These are phyloP conservation scores for Teleopsis dalmanni DNA, from an alignment of 1,140 invertebrate genomes.

Conservation along the genomic window DNA sequence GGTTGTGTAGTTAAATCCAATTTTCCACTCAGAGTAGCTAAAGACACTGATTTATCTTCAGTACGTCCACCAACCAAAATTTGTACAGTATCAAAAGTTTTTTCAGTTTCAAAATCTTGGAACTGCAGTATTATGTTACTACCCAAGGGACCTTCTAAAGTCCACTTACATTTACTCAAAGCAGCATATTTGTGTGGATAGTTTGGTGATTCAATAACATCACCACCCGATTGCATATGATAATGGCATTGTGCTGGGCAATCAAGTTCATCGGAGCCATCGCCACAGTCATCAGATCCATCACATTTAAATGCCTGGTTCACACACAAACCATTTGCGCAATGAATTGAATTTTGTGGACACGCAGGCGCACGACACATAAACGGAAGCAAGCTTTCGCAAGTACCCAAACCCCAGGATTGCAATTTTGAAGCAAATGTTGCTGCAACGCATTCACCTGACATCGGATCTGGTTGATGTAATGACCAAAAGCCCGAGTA, in stretches of 20 bases:
- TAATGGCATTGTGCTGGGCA: conserved; percentile 81
- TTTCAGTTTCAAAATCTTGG: conserved; percentile 95
- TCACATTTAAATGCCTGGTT: conserved; percentile 85
- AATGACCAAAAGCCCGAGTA: conserved; percentile 88
- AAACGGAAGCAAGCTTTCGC: conserved; percentile 87
- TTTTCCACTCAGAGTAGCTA: conserved; percentile 86
- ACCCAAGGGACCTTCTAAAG: conserved; percentile 89
- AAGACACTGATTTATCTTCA: conserved; percentile 84
- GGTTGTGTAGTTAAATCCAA: conserved; percentile 72
- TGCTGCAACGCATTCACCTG: conserved; percentile 81
- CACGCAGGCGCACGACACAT: conserved; percentile 89
- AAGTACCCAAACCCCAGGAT: conserved; percentile 88
- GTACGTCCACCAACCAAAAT: conserved; percentile 90
- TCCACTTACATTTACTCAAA: conserved; percentile 93
- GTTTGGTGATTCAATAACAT: conserved; percentile 88
- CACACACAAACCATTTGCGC: conserved; percentile 86
- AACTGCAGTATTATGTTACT: conserved; percentile 90
- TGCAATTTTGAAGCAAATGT: conserved; percentile 68
- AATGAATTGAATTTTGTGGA: conserved; percentile 81
- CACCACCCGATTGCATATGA: conserved; percentile 89
- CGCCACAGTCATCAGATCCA: conserved; percentile 88
- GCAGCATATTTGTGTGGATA: conserved; percentile 88
- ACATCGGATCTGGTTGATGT: conserved; percentile 74
- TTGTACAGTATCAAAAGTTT: conserved; percentile 91
- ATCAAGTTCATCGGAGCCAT: conserved; percentile 85